Conservation (phyloP, 2,888 invertebrate species). For the Brachypalpus laphriformis region DNA sequence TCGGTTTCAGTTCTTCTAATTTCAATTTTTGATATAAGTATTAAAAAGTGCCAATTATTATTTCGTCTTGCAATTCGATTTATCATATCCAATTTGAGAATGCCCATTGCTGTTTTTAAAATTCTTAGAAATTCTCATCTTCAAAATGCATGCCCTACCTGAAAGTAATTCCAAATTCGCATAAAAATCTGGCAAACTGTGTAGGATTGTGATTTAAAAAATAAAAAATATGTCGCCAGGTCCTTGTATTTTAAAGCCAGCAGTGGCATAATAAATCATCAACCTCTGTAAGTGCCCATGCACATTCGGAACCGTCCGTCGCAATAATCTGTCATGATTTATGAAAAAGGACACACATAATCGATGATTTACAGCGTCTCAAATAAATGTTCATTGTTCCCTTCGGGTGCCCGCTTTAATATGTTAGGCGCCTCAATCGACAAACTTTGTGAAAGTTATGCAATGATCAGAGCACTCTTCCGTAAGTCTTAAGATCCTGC, state of each 20-base stretch:
- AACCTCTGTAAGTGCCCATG: constrained; percentile 45
- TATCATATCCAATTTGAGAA: neutral
- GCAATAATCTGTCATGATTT: constrained; percentile 71
- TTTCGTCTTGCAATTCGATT: neutral
- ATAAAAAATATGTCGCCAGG: neutral
- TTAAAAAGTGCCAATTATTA: too few relatives aligned
- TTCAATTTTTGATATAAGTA: too few relatives aligned
- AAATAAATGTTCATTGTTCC: constrained; percentile 36
- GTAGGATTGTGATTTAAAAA: neutral
- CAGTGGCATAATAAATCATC: constrained; percentile 69
- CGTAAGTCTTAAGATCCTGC: constrained; percentile 31
- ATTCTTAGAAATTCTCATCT: neutral
- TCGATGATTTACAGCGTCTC: constrained; percentile 62
- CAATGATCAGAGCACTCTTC: constrained; percentile 9
- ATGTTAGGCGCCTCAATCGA: constrained; percentile 50
- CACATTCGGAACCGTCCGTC: constrained; percentile 56
- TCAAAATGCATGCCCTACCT: constrained; percentile 3
- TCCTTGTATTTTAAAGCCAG: constrained; percentile 46
- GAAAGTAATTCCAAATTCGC: constrained; percentile 9
- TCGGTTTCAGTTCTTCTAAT: too few relatives aligned
- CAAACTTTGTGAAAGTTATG: constrained; percentile 4
- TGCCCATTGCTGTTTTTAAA: neutral
- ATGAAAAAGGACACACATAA: constrained; percentile 71
- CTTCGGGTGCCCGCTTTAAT: neutral
- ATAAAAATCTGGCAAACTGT: constrained; percentile 10